Base-by-base conservation (phyloP, 2,113 vertebrate species). In the Gadus macrocephalus region DNA sequence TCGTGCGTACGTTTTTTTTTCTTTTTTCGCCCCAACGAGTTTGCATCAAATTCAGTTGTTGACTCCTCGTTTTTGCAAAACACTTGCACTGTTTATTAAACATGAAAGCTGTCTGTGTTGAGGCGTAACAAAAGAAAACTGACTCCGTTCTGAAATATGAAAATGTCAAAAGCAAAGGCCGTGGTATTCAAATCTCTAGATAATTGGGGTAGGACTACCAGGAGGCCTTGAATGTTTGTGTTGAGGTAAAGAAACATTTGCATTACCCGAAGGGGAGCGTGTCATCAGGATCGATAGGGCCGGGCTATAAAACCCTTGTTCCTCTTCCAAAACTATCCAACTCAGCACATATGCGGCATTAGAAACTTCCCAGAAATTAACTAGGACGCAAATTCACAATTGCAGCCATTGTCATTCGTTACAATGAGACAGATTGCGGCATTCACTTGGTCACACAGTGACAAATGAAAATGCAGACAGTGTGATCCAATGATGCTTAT, bases 221-320 rank as follows among this genome's bases (percentile, higher is more conserved):
- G 78, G 76, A 84, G 78, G 80, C 74, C 83, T 84, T 83, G 70
- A 73, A 86, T 81, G 80, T 84, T 87, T 83, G 76, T 76, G 78
- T 83, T 85, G 79, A 88, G 72, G 75, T 85, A 86, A 74, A 79
- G 78, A 85, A 86, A 78, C 77, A 90, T 87, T 87, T 89, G 84
- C 87, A 90, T 89, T 85, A 76, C 85, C 88, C 85, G 79, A 82
- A 84, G 85, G 87, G 78, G 69, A 77, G 72, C 67, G 16, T 82
- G 86, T 87, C 87, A 90, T 84, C 80, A 88, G 84, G 85, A 90
- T 88, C 89, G 78, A 90, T 90, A 88, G 88, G 69, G 79, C 82
- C 42, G 73, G 77, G 71, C 72, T 81, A 62, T 49, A 62, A 74
- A 82, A 78, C 64, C 84, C 74, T 77, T 67, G 70, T 66, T 86